Conservation (phyloP, 2,797 vertebrate species). For the Thamnophis elegans region DNA sequence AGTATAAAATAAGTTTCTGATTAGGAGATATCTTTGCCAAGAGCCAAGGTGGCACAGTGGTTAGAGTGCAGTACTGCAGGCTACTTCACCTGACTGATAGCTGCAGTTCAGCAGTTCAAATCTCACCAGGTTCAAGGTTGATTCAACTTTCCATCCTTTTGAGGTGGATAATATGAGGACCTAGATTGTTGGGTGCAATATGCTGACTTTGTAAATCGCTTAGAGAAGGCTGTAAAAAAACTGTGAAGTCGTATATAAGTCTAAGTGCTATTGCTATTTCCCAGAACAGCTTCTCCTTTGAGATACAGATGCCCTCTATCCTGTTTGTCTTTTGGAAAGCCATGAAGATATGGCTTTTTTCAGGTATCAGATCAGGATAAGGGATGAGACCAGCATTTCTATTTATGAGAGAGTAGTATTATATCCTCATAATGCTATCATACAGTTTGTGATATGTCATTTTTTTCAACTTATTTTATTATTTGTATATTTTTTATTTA, state of each 20-base stretch:
- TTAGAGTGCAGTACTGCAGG: no score
- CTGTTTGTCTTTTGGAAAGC: not conserved
- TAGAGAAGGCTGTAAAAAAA: no score
- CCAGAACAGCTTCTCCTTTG: not conserved
- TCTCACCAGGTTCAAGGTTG: no score
- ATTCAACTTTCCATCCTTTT: no score
- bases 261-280: not conserved
- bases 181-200: no score
- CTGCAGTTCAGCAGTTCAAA: no score
- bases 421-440: not conserved
- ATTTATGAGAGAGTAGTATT: not conserved
- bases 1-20: not conserved
- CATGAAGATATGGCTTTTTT: not conserved
- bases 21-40: not conserved
- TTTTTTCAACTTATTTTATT: not conserved
- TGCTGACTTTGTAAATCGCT: no score
- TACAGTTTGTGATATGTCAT: not conserved
- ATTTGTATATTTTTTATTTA: not conserved
- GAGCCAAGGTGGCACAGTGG: no score
- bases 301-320: not conserved
- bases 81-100: no score
- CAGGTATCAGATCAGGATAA: not conserved
- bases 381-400: not conserved
- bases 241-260: no score
- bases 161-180: no score